Percentiles rank a stretch among this genome's conserved stretches.
phyloP scores from a whole-genome alignment of 2,113 vertebrate genomes.

The Chascanopsetta lugubris region DNA sequence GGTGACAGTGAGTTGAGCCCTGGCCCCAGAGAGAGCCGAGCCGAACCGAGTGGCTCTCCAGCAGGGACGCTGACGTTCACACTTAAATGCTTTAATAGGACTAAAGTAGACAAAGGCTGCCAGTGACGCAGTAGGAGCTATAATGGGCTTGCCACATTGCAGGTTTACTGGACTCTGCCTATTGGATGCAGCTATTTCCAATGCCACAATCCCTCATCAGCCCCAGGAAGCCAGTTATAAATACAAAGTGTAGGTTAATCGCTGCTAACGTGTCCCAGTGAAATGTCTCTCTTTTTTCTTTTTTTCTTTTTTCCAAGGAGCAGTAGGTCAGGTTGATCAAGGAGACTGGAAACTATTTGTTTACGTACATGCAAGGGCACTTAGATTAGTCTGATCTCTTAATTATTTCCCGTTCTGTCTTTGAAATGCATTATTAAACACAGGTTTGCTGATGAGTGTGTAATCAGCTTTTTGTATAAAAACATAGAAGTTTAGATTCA shows the following conservation, averaged over 20 bases:
- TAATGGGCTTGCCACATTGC: conserved; percentile 80
- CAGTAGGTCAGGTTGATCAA: conserved; percentile 35
- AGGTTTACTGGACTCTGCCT: conserved; percentile 79
- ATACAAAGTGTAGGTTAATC: conserved; percentile 81
- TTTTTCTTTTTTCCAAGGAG: conserved; percentile 21
- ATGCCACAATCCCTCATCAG: conserved; percentile 81
- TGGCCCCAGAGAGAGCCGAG: conserved; percentile 69
- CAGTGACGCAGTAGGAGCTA: conserved; percentile 81
- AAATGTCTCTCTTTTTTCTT: conserved; percentile 18
- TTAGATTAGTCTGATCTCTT: neutral
- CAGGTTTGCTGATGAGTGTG: too few species aligned
- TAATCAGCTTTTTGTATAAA: too few species aligned
- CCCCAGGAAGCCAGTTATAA: conserved; percentile 81
- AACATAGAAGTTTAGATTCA: too few species aligned
- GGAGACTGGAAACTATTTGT: conserved; percentile 1
- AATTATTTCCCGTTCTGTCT: too few species aligned
- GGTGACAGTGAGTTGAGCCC: conserved; percentile 68
- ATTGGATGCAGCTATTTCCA: conserved; percentile 84
- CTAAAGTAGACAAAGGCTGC: conserved; percentile 81
- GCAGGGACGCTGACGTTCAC: conserved; percentile 80
- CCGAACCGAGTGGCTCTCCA: conserved; percentile 73
- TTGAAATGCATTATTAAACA: too few species aligned
- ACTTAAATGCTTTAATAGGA: conserved; percentile 85
- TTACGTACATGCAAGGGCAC: neutral
- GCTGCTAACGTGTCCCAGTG: conserved; percentile 51